Conservation (phyloP, 2,888 invertebrate species). For the Chymomyza amoena region DNA sequence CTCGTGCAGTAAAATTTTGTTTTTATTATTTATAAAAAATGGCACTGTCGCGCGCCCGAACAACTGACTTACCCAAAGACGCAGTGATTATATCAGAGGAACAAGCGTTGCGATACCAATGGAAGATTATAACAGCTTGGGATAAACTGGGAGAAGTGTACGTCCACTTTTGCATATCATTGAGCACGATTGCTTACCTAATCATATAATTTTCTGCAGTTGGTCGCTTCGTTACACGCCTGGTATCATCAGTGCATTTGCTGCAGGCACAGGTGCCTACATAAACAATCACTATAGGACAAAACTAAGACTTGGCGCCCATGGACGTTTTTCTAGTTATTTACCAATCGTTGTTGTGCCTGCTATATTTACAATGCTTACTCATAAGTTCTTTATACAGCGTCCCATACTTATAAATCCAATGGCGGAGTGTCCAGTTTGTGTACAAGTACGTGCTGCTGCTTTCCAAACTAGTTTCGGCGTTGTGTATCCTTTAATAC, state of each 20-base stretch:
- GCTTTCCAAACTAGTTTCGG: conserved; percentile 81
- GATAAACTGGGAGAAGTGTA: conserved; percentile 82
- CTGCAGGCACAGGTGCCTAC: conserved; percentile 80
- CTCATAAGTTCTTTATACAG: conserved; percentile 82
- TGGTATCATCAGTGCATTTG: conserved; percentile 80
- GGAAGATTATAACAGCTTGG: conserved; percentile 82
- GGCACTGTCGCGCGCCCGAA: conserved; percentile 81
- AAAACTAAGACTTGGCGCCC: conserved; percentile 81
- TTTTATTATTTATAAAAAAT: conserved; percentile 73
- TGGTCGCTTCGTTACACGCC: conserved; percentile 81
- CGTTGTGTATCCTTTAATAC: conserved; percentile 81
- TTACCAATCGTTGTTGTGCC: conserved; percentile 83
- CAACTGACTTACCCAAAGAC: conserved; percentile 81
- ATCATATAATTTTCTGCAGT: conserved; percentile 74
- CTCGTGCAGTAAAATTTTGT: neutral
- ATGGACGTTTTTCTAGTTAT: conserved; percentile 82
- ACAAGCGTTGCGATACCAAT: conserved; percentile 82
- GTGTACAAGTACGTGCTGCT: conserved; percentile 82
- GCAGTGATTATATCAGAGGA: conserved; percentile 81
- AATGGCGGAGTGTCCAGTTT: conserved; percentile 82
- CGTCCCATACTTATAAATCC: conserved; percentile 81
- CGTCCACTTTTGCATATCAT: conserved; percentile 56
- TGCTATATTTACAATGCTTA: conserved; percentile 80
- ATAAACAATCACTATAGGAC: conserved; percentile 83
- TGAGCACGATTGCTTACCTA: conserved; percentile 27